These are phyloP conservation scores for Callithrix jacchus DNA, from an alignment of 2,113 vertebrate species.

Conservation along the genomic window DNA sequence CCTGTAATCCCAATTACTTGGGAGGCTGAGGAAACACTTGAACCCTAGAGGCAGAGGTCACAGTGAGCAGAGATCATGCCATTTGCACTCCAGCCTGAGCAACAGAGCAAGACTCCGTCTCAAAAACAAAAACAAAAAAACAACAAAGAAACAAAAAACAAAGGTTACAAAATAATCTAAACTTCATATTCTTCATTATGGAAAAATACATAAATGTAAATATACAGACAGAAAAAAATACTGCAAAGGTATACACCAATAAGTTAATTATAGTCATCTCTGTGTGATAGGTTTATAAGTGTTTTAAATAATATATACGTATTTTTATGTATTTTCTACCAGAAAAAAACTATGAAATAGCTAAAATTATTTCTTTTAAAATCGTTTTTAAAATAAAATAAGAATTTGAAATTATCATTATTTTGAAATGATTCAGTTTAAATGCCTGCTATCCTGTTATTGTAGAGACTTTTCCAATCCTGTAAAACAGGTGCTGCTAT, in stretches of 20 bases:
- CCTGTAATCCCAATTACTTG: no score
- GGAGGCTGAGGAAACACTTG: no score
- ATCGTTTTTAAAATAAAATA: neutral
- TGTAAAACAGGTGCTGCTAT: neutral
- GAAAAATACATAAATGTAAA: constrained; percentile 2
- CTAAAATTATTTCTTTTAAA: neutral
- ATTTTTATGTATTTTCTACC: neutral
- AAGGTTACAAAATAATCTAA: neutral
- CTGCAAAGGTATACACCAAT: neutral
- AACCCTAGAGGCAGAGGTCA: no score
- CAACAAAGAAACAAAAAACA: neutral
- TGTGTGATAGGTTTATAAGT: neutral
- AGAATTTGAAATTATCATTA: neutral
- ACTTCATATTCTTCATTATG: neutral
- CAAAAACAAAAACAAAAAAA: no score
- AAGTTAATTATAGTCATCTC: neutral
- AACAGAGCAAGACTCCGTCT: no score
- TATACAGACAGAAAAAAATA: neutral
- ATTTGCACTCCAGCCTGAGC: no score
- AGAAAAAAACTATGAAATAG: neutral
- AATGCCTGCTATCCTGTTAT: neutral
- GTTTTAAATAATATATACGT: neutral
- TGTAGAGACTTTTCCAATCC: neutral
- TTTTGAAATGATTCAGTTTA: neutral
- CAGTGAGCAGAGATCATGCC: no score